A percentile compares a stretch with the other conserved stretches of the same genome.
These are phyloP conservation scores for Notoglanidium macrostoma DNA, from an alignment of 2,797 vertebrate genomes.

Conservation along the genomic window DNA sequence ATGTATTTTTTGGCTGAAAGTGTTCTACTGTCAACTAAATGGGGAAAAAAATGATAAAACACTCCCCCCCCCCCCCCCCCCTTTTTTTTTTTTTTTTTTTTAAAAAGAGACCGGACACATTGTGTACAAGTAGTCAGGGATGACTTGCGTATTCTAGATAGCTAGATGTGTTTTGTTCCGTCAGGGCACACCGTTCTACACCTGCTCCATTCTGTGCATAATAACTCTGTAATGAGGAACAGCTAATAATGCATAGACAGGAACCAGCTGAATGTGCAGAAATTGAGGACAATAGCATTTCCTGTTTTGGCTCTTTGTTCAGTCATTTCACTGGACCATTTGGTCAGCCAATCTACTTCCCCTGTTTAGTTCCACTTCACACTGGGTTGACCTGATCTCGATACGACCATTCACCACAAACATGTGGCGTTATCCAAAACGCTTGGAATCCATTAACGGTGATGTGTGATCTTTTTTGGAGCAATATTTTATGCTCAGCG, in stretches of 20 bases:
- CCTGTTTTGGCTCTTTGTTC: constrained; percentile 39
- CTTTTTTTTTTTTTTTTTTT: neutral
- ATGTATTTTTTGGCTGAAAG: neutral
- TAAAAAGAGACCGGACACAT: neutral
- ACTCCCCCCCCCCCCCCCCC: too few species aligned
- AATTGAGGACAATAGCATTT: constrained; percentile 39
- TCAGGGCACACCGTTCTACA: neutral
- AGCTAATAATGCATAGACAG: neutral
- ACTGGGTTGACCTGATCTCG: neutral
- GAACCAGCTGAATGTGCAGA: constrained; percentile 19
- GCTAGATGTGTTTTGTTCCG: neutral
- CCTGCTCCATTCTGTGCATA: neutral
- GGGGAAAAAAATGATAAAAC: neutral
- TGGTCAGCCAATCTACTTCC: neutral
- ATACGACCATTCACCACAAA: neutral
- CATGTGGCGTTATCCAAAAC: neutral
- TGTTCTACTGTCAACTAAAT: neutral
- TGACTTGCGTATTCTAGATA: neutral
- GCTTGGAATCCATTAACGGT: neutral
- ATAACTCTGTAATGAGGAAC: constrained; percentile 23
- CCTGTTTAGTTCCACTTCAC: constrained; percentile 26
- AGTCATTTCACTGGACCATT: constrained; percentile 4
- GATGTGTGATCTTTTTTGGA: neutral
- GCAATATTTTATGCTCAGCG: neutral
- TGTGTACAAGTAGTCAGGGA: neutral